Percentiles rank a stretch among this genome's conserved stretches.
These are phyloP conservation scores for Amblyteles armatorius DNA, from an alignment of 2,888 invertebrate genomes.

Conservation along the genomic window DNA sequence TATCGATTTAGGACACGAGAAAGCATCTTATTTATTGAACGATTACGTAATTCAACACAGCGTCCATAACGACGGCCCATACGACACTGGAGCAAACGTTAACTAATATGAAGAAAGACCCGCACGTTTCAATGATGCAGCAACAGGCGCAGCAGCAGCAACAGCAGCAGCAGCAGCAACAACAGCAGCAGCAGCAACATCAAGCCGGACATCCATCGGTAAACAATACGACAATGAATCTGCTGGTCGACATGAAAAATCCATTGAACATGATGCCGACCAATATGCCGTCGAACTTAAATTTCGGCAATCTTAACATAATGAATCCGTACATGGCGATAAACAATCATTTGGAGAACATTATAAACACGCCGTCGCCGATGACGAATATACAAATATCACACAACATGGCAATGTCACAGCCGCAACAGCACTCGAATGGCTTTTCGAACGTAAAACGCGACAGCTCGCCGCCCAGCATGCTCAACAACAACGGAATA, in stretches of 20 bases:
- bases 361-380: slow-evolving; percentile 78
- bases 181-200: slow-evolving; percentile 64
- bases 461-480: slow-evolving; percentile 83
- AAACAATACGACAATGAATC: slow-evolving; percentile 77
- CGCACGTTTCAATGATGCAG: slow-evolving; percentile 66
- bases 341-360: slow-evolving; percentile 81
- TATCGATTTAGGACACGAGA: slow-evolving; percentile 55
- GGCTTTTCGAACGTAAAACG: slow-evolving; percentile 85
- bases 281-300: slow-evolving; percentile 78
- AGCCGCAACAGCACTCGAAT: slow-evolving; percentile 81
- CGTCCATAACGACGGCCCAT: slow-evolving; percentile 79
- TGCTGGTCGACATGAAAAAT: slow-evolving; percentile 80
- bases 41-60: slow-evolving; percentile 71
- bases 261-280: slow-evolving; percentile 79
- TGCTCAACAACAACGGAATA: slow-evolving; percentile 85
- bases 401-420: slow-evolving; percentile 78
- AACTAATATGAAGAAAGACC: slow-evolving; percentile 71
- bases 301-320: slow-evolving; percentile 80
- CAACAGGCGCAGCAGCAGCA: slow-evolving; percentile 63
- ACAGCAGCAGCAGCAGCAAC: slow-evolving; percentile 61
- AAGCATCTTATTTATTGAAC: slow-evolving; percentile 61
- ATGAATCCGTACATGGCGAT: slow-evolving; percentile 78
- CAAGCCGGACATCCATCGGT: slow-evolving; percentile 68
- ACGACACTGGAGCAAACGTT: slow-evolving; percentile 78
- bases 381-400: slow-evolving; percentile 79